Evolutionary conservation across 2,113 vertebrate genomes (phyloP), one percentile per base, ranked within the genome.

Genomic region (Sialia sialis): DNA sequence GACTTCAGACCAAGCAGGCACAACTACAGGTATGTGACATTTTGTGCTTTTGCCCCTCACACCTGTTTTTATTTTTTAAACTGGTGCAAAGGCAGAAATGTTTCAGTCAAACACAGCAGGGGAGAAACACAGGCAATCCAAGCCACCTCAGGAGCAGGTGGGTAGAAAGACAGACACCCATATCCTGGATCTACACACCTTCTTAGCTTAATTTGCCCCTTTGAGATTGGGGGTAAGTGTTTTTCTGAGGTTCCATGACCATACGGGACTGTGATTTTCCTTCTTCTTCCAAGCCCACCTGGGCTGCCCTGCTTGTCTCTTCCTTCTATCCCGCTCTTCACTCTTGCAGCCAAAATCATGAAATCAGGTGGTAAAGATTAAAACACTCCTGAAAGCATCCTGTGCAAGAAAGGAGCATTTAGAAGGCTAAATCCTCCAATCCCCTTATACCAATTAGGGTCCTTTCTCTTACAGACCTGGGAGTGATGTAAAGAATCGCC

Each of bases 381-480:
- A 89, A 92, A 26, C 43, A 59, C 74, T 89, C 83, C 82, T 81
- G 67, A 85, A 90, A 83, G 67, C 59, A 87, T 68, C 78, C 84
- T 69, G 48, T 75, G 36, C 80, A 87, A 94, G 87, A 95, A 92
- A 87, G 87, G 78, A 94, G 81, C 68, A 88, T 91, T 96, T 87
- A 91, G 83, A 78, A 84, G 41, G 78, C 78, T 91, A 97, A 97
- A 81, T 89, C 95, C 88, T 67, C 60, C 94, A 96, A 92, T 96
- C 94, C 54, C 94, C 64, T 96, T 93, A 91, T 88, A 84, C 78
- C 86, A 93, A 34, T 95, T 91, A 96, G 72, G 54, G 46, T 38
- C 88, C 88, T 93, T 94, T 95, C 93, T 84, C 77, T 52, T 60
- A 48, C 32, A 7, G 56, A 59, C 34, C 72, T 66, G 73, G 29